Base-by-base conservation (phyloP, 2,888 invertebrate genomes). In the Agrochola macilenta region DNA sequence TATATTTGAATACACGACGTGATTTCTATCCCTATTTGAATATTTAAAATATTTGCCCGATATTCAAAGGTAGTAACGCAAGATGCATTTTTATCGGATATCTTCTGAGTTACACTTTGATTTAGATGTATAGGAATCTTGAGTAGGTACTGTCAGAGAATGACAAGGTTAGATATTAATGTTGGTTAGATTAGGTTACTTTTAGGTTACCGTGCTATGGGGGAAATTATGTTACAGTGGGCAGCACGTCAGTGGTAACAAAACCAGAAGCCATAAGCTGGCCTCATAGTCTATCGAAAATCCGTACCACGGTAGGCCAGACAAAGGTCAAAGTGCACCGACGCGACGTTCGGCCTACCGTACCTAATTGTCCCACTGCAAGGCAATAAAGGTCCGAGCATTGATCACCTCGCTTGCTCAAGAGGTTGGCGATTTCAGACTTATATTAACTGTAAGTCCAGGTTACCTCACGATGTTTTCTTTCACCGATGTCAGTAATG, bases 1-100 rank as follows among this genome's bases (percentile, higher is more conserved):
- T 57, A 63, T 54, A 75, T 77, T 61, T 68, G 61, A 74, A 74
- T 74, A 66, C 17, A 74, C 43, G 52, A 74, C 43, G 60, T 60
- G 73, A 61, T 26, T 61, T 54, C 14, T 26, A 60, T n/a, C 3
- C 7, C 20, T 14, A 46, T 75, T 75, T 63, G 26, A 68, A 68
- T 43, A 20, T 46, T 54, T 30, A 54, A 35, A 57, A 64, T 20
- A 63, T 43, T 54, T 30, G 5, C 23, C 20, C 39, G n/a, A 35
- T 66, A 66, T 60, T 61, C 54, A 63, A 68, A 52, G 26, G 20
- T 43, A 60, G 20, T 26, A 57, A 46, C 12, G 26, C 9, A 17
- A 11, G 20, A 43, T 66, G 68, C 43, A 54, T 73, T 73, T 72
- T n/a, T 14, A 65, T 52, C 9, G 26, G 26, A 71, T 35, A 14